Evolutionary conservation across 2,797 vertebrate genomes (phyloP).

Genomic region (Hippocampus kuda): DNA sequence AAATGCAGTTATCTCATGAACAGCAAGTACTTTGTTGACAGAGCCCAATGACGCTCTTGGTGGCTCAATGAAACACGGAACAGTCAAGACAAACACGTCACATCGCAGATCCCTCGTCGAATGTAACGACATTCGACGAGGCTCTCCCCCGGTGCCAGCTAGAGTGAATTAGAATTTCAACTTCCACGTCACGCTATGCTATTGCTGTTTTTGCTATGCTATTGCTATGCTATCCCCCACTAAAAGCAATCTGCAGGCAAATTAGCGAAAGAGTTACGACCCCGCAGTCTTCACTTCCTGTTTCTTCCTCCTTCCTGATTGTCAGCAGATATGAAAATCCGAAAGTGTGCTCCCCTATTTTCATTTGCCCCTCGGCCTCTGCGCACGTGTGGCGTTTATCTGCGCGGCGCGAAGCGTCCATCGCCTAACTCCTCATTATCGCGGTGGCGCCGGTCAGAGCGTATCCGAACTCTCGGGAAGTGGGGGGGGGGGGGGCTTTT

Average conservation of each 20-base stretch:
- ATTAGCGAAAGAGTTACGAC: neutral
- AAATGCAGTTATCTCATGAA: no score
- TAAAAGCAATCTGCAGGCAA: neutral
- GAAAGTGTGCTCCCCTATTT: neutral
- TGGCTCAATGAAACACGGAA: no score
- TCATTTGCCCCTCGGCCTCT: neutral
- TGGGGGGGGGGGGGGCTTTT: slow-evolving; percentile 39
- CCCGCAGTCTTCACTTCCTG: neutral
- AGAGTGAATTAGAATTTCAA: no score
- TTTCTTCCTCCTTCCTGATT: neutral
- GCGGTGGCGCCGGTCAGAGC: neutral
- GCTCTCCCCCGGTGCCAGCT: no score
- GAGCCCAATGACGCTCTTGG: no score
- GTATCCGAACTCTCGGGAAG: slow-evolving; percentile 15
- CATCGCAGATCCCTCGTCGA: no score
- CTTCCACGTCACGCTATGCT: no score
- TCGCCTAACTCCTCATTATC: slow-evolving; percentile 40
- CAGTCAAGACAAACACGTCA: no score
- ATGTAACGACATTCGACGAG: no score
- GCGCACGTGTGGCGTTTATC: neutral
- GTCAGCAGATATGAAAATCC: neutral
- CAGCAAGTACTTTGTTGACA: no score
- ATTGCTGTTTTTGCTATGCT: no score
- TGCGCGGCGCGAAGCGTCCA: neutral
- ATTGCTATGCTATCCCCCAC: neutral